Evolutionary conservation across 2,797 vertebrate genomes (phyloP).

Genomic region (Rhyacichthys aspro): DNA sequence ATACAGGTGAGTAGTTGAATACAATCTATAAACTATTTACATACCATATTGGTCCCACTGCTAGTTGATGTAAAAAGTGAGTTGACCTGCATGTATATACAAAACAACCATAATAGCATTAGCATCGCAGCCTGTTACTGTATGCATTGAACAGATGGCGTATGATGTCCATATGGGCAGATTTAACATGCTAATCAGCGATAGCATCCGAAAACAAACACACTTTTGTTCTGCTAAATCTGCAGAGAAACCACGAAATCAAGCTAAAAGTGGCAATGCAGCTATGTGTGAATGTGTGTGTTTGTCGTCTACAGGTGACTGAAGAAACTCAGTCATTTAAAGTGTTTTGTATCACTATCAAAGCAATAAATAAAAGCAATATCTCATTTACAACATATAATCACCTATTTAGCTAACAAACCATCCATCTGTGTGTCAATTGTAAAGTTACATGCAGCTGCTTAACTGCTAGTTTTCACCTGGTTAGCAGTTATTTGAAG

Average conservation of each 20-base stretch:
- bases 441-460: too few relatives aligned
- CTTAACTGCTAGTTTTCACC: too few relatives aligned
- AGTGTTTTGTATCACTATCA: neutral
- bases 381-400: too few relatives aligned
- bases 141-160: slow-evolving; percentile 37
- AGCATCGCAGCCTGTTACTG: slow-evolving; percentile 13
- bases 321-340: too few relatives aligned
- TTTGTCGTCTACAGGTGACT: slow-evolving; percentile 10
- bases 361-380: too few relatives aligned
- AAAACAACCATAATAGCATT: slow-evolving; percentile 12
- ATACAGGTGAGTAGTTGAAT: slow-evolving; percentile 3
- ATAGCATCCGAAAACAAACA: slow-evolving; percentile 17
- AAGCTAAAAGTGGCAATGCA: slow-evolving; percentile 9
- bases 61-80: neutral
- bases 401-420: too few relatives aligned
- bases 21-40: neutral
- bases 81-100: slow-evolving; percentile 6
- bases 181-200: slow-evolving; percentile 32
- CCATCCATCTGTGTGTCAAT: too few relatives aligned
- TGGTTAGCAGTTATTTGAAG: too few relatives aligned
- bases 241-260: slow-evolving; percentile 20
- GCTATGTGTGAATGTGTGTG: neutral
- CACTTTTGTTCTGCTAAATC: slow-evolving; percentile 20
- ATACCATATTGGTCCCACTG: neutral
- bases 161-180: slow-evolving; percentile 40